Conservation (phyloP, 2,888 invertebrate genomes). For the Andrena bicolor region DNA sequence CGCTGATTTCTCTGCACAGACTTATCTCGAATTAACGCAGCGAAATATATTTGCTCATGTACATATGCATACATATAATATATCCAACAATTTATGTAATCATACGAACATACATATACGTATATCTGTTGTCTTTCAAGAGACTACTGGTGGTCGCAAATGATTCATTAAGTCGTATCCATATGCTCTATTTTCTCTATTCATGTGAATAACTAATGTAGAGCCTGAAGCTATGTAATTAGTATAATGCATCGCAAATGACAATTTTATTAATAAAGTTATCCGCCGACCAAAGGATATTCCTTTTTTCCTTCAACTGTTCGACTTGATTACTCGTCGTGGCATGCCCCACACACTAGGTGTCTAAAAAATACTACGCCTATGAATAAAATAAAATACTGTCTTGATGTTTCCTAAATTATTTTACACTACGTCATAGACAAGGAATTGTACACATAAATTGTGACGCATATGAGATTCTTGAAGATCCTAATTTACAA, state of each 20-base stretch:
- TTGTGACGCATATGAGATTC: no score
- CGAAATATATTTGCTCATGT: slow-evolving; percentile 4
- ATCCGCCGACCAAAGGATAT: not conserved
- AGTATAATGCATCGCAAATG: not conserved
- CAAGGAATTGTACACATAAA: no score
- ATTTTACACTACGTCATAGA: no score
- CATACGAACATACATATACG: not conserved
- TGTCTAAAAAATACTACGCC: not conserved
- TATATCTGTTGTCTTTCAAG: not conserved
- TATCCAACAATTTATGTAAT: slow-evolving; percentile 14
- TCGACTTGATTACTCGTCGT: not conserved
- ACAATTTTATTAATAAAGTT: not conserved
- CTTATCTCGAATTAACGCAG: slow-evolving; percentile 51
- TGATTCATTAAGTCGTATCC: not conserved
- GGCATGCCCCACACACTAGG: not conserved
- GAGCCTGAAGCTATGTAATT: not conserved
- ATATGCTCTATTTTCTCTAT: not conserved
- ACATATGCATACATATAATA: slow-evolving; percentile 14
- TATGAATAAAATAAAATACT: no score
- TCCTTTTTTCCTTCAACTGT: not conserved
- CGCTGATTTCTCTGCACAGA: slow-evolving; percentile 23
- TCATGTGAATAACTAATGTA: not conserved
- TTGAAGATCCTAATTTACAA: no score
- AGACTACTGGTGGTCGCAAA: not conserved
- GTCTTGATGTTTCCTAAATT: no score